These are phyloP conservation scores for cattle (Bos taurus) DNA, from an alignment of 2,113 vertebrate genomes.

Conservation along the genomic window DNA sequence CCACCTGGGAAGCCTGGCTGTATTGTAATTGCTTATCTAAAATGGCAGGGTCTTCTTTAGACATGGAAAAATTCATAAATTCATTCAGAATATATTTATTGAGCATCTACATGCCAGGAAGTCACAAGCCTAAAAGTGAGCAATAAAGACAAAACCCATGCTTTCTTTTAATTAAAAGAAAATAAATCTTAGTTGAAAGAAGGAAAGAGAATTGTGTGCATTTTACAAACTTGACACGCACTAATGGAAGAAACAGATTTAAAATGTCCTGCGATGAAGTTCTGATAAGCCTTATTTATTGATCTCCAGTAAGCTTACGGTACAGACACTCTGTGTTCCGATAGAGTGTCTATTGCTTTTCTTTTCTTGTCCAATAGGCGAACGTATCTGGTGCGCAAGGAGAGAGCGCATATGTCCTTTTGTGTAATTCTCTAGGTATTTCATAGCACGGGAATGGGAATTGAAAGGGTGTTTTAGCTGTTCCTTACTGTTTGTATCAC, in stretches of 20 bases:
- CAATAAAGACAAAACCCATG: neutral
- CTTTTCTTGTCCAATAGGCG: neutral
- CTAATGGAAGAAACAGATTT: neutral
- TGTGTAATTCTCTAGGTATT: neutral
- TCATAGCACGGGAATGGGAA: neutral
- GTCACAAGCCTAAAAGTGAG: neutral
- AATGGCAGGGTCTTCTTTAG: neutral
- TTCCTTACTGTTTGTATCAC: neutral
- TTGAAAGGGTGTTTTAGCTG: neutral
- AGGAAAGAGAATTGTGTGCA: neutral
- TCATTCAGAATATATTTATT: neutral
- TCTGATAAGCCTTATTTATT: neutral
- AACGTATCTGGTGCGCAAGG: fast-evolving
- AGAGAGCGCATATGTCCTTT: neutral
- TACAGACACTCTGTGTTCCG: neutral
- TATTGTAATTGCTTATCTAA: neutral
- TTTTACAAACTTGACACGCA: neutral
- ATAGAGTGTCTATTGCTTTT: neutral
- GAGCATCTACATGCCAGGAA: neutral
- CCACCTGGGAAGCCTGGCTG: neutral
- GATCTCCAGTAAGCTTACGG: neutral
- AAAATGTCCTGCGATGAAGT: neutral
- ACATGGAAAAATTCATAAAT: neutral
- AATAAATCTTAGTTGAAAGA: neutral
- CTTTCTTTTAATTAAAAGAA: neutral